Evolutionary conservation across 2,888 invertebrate species (phyloP), one percentile per base, ranked within the genome.

Genomic region (Meteorus cinctellus): DNA sequence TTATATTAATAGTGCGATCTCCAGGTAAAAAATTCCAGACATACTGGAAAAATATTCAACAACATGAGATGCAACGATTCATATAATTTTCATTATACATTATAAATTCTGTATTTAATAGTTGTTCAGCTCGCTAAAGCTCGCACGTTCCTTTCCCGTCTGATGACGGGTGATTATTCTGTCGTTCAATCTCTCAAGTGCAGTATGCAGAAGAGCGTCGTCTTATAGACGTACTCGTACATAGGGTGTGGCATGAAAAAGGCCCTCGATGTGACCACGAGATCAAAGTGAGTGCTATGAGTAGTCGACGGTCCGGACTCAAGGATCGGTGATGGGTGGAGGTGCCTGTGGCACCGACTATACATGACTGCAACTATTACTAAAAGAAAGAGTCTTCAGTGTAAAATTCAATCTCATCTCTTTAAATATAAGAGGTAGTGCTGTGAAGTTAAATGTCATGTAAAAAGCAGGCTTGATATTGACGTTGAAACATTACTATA

Each of bases 271-370:
- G 75, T 67, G 68, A 48, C 70, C 79, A 78, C 81, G 84, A 86
- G 86, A 86, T 86, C 86, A 86, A 86, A 86, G 86, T 81, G 83
- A 86, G 84, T 83, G 82, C 83, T 70, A 75, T 76, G 70, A 74
- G 76, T 45, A 73, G 75, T 60, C 41, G 67, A 74, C 67, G 60
- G 72, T 66, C 74, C 74, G 74, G 76, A 75, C 62, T 75, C 74
- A 77, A 77, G 80, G 78, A 76, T 77, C 70, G 68, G 66, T 51
- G 51, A 63, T 63, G 60, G 70, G 76, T 70, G 70, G 34, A 24
- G 66, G 69, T 71, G 65, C 76, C 48, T 27, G 59, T 71, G 65
- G 68, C 59, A 60, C 75, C 59, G 63, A 45, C 48, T 65, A 68
- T 41, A 68, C 60, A 24, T 41, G 74, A 70, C 75, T 73, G 76